Conservation (phyloP, 2,888 invertebrate species). For the Synergus gifuensis region DNA sequence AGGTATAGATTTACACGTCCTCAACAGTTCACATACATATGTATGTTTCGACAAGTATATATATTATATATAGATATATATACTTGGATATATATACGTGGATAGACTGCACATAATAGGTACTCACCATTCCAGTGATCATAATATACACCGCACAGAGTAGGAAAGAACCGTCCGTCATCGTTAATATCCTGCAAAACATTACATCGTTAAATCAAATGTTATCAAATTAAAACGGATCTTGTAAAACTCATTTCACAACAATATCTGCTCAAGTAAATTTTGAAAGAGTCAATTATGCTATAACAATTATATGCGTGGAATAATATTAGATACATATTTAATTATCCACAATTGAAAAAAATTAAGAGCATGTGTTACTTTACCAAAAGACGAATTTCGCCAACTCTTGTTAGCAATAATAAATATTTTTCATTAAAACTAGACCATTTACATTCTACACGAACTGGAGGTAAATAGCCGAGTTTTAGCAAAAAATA, state of each 20-base stretch:
- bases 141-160: background rate
- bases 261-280: background rate
- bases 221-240: constrained; percentile 5
- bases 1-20: background rate
- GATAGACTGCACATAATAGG: constrained; percentile 21
- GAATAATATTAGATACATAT: too few species aligned
- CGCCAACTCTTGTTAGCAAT: too few species aligned
- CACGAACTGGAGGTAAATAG: too few species aligned
- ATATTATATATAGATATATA: background rate
- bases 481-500: too few species aligned
- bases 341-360: too few species aligned
- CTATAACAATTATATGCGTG: too few species aligned
- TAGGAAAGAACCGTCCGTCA: constrained; percentile 43
- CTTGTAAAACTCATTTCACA: background rate
- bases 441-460: too few species aligned
- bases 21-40: constrained; percentile 1
- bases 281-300: too few species aligned
- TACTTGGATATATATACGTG: background rate
- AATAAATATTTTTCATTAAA: too few species aligned
- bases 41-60: background rate
- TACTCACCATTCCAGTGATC: constrained; percentile 29
- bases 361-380: too few species aligned
- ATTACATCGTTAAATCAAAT: constrained; percentile 19
- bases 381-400: too few species aligned
- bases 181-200: constrained; percentile 20